Percentiles rank a stretch among this genome's conserved stretches.
These are phyloP conservation scores for Andrena haemorrhoa DNA, from an alignment of 2,888 invertebrate genomes.

Conservation along the genomic window DNA sequence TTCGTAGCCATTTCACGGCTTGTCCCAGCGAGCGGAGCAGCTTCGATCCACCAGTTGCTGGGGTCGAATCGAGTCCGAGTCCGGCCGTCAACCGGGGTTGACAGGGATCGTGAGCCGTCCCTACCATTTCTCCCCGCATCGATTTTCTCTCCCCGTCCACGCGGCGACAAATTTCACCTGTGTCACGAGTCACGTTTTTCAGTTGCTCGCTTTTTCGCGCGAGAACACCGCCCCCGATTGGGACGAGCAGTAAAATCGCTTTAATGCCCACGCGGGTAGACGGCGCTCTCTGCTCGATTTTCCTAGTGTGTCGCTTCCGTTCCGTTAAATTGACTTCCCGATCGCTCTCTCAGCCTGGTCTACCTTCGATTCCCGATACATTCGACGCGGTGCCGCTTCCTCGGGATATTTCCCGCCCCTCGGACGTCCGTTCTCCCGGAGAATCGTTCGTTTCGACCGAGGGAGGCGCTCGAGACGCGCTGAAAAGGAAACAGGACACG, in stretches of 20 bases:
- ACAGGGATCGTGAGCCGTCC: constrained; percentile 26
- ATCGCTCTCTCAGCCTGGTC: not conserved
- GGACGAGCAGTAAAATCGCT: constrained; percentile 55
- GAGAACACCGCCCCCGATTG: constrained; percentile 33
- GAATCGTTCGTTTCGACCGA: constrained; percentile 3
- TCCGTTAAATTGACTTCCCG: constrained; percentile 53
- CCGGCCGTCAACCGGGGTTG: constrained; percentile 33
- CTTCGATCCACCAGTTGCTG: constrained; percentile 58
- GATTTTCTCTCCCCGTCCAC: not conserved
- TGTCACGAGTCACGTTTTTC: constrained; percentile 44
- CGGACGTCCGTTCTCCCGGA: constrained; percentile 4
- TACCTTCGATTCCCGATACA: constrained; percentile 29
- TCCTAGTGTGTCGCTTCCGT: constrained; percentile 40
- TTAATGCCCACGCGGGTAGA: constrained; percentile 42
- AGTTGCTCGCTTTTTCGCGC: constrained; percentile 3
- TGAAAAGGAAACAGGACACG: not conserved
- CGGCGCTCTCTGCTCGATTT: constrained; percentile 35
- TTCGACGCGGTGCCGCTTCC: constrained; percentile 21
- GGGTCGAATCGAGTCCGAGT: constrained; percentile 41
- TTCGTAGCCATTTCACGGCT: constrained; percentile 45
- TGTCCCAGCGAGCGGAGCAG: constrained; percentile 21
- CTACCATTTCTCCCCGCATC: not conserved
- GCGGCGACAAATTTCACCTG: constrained; percentile 40
- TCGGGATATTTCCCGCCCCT: constrained; percentile 28
- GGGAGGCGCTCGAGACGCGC: not conserved